Conservation (phyloP, 2,113 vertebrate genomes). For the Daphoenositta chrysoptera region DNA sequence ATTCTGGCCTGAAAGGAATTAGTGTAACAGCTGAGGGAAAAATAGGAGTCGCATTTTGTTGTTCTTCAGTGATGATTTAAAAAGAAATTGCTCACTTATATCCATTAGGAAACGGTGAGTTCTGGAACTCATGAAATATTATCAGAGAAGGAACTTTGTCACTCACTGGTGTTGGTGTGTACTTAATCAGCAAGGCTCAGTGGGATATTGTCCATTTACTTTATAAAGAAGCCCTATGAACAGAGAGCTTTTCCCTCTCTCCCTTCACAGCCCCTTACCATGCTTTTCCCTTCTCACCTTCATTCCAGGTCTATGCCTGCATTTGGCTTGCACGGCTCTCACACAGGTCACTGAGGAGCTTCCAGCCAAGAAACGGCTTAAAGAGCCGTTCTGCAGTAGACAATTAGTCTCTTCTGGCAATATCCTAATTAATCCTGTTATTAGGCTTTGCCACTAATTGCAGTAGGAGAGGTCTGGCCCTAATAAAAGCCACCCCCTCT, state of each 20-base stretch:
- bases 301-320: neutral
- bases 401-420: neutral
- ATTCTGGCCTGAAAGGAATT: neutral
- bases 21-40: neutral
- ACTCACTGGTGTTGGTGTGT: neutral
- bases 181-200: neutral
- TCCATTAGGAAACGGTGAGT: neutral
- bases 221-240: neutral
- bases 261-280: neutral
- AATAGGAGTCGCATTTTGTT: neutral
- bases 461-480: neutral
- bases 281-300: neutral
- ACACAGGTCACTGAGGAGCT: neutral
- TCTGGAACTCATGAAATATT: neutral
- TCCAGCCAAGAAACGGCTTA: neutral
- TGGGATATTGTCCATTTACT: neutral
- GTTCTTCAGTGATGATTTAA: neutral
- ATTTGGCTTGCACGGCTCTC: neutral
- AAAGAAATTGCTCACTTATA: neutral
- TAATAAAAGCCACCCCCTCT: neutral
- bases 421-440: slow-evolving; percentile 15
- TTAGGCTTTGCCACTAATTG: slow-evolving; percentile 3
- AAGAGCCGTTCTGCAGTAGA: neutral
- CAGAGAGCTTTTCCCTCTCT: neutral
- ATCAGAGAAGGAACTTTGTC: neutral